These are phyloP conservation scores for Dendrocincla fuliginosa DNA, from an alignment of 2,797 vertebrate species.

Conservation along the genomic window DNA sequence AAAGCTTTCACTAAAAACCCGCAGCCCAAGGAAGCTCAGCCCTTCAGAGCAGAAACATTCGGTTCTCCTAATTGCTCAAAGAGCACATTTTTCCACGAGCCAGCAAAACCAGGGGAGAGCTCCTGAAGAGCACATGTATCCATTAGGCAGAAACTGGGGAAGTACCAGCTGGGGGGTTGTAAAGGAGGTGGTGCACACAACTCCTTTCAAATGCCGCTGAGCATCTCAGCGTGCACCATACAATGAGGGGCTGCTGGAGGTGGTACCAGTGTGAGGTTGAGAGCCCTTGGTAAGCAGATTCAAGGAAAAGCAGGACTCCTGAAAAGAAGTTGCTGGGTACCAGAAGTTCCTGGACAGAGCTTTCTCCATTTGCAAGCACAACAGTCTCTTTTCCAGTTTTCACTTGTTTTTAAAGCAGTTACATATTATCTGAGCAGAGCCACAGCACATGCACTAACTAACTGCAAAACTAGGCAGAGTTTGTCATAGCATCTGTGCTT, in stretches of 20 bases:
- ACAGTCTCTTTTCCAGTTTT: background rate
- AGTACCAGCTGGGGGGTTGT: background rate
- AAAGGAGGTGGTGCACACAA: background rate
- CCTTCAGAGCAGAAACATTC: background rate
- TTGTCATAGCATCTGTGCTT: background rate
- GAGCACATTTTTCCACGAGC: background rate
- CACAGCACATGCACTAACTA: fast-evolving
- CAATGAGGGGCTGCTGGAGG: background rate
- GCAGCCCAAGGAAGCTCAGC: background rate
- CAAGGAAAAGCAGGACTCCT: background rate
- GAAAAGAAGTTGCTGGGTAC: background rate
- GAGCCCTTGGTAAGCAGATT: background rate
- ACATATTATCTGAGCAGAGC: background rate
- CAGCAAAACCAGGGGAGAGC: background rate
- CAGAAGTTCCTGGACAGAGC: background rate
- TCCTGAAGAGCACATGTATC: background rate
- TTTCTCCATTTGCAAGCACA: background rate
- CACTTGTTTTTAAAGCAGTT: background rate
- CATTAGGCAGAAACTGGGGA: background rate
- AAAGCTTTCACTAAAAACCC: slow-evolving; percentile 4
- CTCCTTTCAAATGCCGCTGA: background rate
- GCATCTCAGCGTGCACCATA: fast-evolving
- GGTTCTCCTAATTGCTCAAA: background rate
- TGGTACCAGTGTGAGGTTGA: background rate
- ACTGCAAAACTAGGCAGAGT: background rate